Evolutionary conservation across 2,888 invertebrate species (phyloP), one percentile per base, ranked within the genome.

Genomic region (Alitta virens): DNA sequence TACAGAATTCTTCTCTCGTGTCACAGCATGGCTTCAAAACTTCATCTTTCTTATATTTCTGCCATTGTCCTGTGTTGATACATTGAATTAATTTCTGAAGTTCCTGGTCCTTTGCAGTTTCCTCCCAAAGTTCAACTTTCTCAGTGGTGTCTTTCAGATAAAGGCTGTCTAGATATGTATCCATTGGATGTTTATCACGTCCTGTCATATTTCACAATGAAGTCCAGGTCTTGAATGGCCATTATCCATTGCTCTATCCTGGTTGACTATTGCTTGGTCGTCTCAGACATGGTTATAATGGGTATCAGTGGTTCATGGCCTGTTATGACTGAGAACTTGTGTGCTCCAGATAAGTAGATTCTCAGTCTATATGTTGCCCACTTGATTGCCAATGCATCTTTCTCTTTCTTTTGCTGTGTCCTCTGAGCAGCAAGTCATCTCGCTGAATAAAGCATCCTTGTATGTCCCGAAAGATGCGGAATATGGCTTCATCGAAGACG

Each of bases 401-500:
- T 40, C n/a, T 40, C 42, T 40, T 12, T 40, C 42, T 40, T 12
- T 12, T 16, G 12, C 12, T 40, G 16, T 40, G 18, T 24, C 60
- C 60, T 25, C 59, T 50, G 5, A 60, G 24, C 7, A 60, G 26
- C 5, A 52, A 40, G 26, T 63, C 63, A 53, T 58, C 62, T 33
- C 57, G 27, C 25, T 62, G 62, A 25, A 58, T 63, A 27, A 59
- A 21, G 26, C 58, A 63, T 3, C 56, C 24, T 40, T 43, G 63
- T 18, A 63, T 63, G 53, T 58, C 63, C 7, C 57, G 52, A 63
- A 63, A 63, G 2, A 63, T 63, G 24, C 60, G 52, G 21, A 24
- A 63, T 60, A 60, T 63, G 2, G 49, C 26, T 50, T 63, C 55
- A 46, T 63, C 59, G 33, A 63, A 63, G 1, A 63, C 60, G 38